Percentiles rank a stretch among this genome's conserved stretches.
phyloP scores from a whole-genome alignment of 2,888 invertebrate genomes.

The Crocallis elinguaria region DNA sequence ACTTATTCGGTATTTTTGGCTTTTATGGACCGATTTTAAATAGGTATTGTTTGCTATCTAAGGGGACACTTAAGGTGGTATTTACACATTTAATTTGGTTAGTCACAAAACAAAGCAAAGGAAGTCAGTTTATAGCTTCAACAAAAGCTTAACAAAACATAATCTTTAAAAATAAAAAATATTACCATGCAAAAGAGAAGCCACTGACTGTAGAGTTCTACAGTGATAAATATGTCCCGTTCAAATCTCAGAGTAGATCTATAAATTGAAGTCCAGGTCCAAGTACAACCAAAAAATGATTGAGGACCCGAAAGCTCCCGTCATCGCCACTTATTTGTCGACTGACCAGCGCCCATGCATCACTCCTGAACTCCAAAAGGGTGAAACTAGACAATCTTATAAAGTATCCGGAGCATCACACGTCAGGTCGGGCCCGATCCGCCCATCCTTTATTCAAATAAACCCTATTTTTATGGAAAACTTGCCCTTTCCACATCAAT shows the following conservation, averaged over 20 bases:
- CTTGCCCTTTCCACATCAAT: slow-evolving; percentile 84
- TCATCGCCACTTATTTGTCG: slow-evolving; percentile 52
- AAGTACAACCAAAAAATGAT: slow-evolving; percentile 29
- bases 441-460: slow-evolving; percentile 84
- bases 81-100: too few species aligned
- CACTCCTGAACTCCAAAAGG: slow-evolving; percentile 49
- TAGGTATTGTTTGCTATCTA: too few species aligned
- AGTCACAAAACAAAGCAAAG: too few species aligned
- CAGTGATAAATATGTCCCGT: too few species aligned
- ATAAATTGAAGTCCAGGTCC: slow-evolving; percentile 22
- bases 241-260: neutral
- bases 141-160: too few species aligned
- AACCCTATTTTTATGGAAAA: slow-evolving; percentile 85
- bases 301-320: slow-evolving; percentile 37
- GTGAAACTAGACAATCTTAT: slow-evolving; percentile 70
- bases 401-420: slow-evolving; percentile 69
- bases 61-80: too few species aligned
- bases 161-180: too few species aligned
- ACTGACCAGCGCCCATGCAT: slow-evolving; percentile 56
- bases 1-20: too few species aligned
- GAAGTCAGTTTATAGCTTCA: too few species aligned
- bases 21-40: too few species aligned
- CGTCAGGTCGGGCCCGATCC: slow-evolving; percentile 69
- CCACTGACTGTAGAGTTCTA: too few species aligned
- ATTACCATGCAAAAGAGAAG: too few species aligned